Evolutionary conservation across 1,140 invertebrate species (phyloP).

Genomic region (Drosophila pandora): DNA sequence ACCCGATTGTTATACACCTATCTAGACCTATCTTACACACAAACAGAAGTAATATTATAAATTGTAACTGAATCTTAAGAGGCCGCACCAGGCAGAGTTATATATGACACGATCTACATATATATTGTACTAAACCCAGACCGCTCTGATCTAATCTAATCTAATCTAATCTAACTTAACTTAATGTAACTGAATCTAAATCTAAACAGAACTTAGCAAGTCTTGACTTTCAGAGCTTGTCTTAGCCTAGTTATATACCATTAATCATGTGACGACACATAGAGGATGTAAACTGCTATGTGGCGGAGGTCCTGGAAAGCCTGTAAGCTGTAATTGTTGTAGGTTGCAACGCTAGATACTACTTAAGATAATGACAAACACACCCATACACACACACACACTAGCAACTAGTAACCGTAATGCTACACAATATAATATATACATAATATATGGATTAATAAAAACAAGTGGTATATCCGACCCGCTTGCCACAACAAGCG

Average conservation of each 20-base stretch:
- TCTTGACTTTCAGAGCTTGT: slow-evolving; percentile 12
- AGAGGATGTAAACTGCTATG: not conserved
- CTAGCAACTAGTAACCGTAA: slow-evolving; percentile 40
- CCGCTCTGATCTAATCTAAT: slow-evolving; percentile 10
- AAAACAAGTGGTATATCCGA: slow-evolving; percentile 35
- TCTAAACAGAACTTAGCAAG: slow-evolving; percentile 10
- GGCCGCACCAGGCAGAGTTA: not conserved
- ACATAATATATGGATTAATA: slow-evolving; percentile 52
- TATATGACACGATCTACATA: slow-evolving; percentile 4
- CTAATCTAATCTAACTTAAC: slow-evolving; percentile 11
- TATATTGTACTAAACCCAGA: slow-evolving; percentile 1
- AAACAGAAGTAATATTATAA: not conserved
- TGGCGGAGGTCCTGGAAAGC: slow-evolving; percentile 19
- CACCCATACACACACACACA: slow-evolving; percentile 41
- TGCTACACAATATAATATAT: slow-evolving; percentile 37
- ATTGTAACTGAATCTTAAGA: not conserved
- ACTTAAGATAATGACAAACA: slow-evolving; percentile 20
- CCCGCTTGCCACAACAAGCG: slow-evolving; percentile 27
- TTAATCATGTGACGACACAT: slow-evolving; percentile 22
- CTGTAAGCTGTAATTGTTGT: slow-evolving; percentile 21
- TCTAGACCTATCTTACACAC: not conserved
- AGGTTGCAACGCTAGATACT: slow-evolving; percentile 26
- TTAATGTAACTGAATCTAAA: not conserved
- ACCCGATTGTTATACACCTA: slow-evolving; percentile 25
- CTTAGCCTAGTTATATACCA: slow-evolving; percentile 10